Conservation (phyloP, 2,888 invertebrate species). For the Opisthograptis luteolata region DNA sequence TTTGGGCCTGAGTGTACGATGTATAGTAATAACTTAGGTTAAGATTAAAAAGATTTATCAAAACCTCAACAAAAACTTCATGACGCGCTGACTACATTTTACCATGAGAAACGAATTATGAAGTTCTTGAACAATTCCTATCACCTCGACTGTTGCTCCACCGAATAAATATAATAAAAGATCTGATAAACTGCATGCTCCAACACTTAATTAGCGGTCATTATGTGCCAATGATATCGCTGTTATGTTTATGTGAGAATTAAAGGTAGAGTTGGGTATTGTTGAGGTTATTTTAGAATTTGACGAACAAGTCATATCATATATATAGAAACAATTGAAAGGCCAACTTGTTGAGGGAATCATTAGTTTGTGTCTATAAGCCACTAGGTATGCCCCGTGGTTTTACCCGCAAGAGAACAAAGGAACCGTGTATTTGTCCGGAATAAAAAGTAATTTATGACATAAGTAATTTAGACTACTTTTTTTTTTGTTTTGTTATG, state of each 20-base stretch:
- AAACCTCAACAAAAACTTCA: conserved; percentile 25
- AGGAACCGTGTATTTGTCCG: no score
- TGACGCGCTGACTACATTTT: conserved; percentile 30
- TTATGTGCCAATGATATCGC: conserved; percentile 41
- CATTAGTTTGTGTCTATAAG: no score
- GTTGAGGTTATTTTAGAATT: not conserved
- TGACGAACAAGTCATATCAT: conserved; percentile 1
- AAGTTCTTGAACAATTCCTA: conserved; percentile 27
- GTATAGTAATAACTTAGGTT: no score
- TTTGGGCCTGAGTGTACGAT: no score
- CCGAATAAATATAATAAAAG: conserved; percentile 32
- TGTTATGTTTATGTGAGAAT: conserved; percentile 16
- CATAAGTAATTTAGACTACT: no score
- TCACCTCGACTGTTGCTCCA: conserved; percentile 45
- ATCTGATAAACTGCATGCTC: conserved; percentile 22
- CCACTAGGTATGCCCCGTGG: no score
- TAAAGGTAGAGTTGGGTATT: not conserved
- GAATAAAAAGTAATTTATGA: no score
- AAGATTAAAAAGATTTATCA: no score
- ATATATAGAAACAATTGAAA: no score
- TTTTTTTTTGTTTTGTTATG: no score
- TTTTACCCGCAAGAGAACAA: no score
- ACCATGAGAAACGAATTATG: conserved; percentile 37
- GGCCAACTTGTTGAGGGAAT: no score
- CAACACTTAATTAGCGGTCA: conserved; percentile 41